Percentiles rank a stretch among this genome's conserved stretches.
Evolutionary conservation across 2,888 invertebrate species (phyloP).

Genomic region (Autographa gamma): DNA sequence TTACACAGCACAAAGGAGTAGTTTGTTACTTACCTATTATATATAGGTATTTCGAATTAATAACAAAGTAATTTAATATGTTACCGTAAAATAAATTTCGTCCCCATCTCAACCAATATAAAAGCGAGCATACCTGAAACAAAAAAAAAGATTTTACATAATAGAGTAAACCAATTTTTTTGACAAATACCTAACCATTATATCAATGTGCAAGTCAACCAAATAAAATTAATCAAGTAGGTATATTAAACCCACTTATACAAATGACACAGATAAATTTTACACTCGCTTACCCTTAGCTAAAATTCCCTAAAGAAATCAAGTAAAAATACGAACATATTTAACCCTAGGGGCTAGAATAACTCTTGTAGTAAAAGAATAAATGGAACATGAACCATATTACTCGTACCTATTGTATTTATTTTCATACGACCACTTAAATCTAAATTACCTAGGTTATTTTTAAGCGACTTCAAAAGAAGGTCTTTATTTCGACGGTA

Average conservation of each 20-base stretch:
- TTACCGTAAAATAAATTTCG: neutral
- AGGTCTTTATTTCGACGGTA: too few species aligned
- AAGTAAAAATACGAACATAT: constrained; percentile 41
- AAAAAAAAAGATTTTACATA: neutral
- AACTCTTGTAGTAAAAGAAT: constrained; percentile 46
- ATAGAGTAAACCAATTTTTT: neutral
- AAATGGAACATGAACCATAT: constrained; percentile 45
- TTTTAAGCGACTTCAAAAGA: too few species aligned
- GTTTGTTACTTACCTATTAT: too few species aligned
- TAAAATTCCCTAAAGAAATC: constrained; percentile 62
- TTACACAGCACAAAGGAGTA: too few species aligned
- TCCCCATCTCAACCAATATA: neutral
- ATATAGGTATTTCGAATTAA: too few species aligned
- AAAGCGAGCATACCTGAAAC: constrained; percentile 36
- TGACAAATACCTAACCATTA: constrained; percentile 11
- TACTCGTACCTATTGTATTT: constrained; percentile 17
- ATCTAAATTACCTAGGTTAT: too few species aligned
- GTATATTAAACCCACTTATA: constrained; percentile 46
- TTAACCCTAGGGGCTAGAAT: constrained; percentile 40
- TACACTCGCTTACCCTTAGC: constrained; percentile 47
- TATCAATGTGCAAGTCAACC: constrained; percentile 17
- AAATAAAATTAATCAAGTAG: constrained; percentile 28
- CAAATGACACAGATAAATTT: constrained; percentile 56
- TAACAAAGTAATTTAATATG: too few species aligned
- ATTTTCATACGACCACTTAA: too few species aligned